Conservation (phyloP, 1,140 invertebrate species). For the Heterodera carotae region DNA sequence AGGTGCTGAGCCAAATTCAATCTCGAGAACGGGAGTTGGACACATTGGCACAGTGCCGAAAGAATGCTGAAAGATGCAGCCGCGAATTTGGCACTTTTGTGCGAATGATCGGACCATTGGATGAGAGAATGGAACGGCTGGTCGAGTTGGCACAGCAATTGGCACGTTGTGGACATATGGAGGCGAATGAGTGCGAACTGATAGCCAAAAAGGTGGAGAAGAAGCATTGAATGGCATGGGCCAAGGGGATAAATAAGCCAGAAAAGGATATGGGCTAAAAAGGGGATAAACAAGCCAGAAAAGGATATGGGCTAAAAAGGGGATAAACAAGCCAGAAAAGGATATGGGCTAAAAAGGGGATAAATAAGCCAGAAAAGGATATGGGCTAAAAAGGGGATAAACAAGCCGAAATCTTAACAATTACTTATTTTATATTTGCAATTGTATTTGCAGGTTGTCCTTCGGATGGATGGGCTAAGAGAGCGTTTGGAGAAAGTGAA, state of each 20-base stretch:
- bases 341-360: too few species aligned
- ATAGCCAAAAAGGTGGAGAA: not conserved
- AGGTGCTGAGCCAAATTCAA: slow-evolving; percentile 81
- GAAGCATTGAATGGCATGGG: not conserved
- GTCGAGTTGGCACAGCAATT: slow-evolving; percentile 58
- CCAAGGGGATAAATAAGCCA: too few species aligned
- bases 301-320: too few species aligned
- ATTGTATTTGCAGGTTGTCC: slow-evolving; percentile 30
- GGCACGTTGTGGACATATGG: slow-evolving; percentile 66
- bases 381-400: too few species aligned
- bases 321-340: too few species aligned
- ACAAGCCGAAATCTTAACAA: not conserved
- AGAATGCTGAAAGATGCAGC: slow-evolving; percentile 71
- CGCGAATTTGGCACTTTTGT: slow-evolving; percentile 75
- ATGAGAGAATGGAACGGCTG: slow-evolving; percentile 69
- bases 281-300: too few species aligned
- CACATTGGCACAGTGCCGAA: slow-evolving; percentile 70
- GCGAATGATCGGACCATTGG: slow-evolving; percentile 70
- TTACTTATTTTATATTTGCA: too few species aligned
- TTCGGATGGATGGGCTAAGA: slow-evolving; percentile 71
- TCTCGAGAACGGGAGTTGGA: slow-evolving; percentile 57
- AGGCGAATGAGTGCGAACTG: slow-evolving; percentile 66
- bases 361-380: too few species aligned
- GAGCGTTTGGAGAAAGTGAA: slow-evolving; percentile 73
- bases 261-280: too few species aligned